Conservation (phyloP, 1,140 invertebrate genomes). For the Berghia stephanieae region DNA sequence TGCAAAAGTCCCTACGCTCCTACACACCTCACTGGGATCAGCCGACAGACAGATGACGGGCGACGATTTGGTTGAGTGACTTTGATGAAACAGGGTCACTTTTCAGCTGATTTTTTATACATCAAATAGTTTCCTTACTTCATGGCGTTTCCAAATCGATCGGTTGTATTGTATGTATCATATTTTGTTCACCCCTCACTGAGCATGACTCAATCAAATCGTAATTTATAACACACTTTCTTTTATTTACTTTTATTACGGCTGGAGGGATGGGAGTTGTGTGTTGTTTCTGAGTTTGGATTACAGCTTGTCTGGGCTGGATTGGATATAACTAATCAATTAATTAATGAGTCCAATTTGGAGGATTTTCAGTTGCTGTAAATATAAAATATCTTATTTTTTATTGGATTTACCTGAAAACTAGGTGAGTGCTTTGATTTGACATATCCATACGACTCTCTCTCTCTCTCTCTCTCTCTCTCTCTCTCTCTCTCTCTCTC, state of each 20-base stretch:
- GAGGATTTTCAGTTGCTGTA: neutral
- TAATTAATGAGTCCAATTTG: neutral
- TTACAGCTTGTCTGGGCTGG: neutral
- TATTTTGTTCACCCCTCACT: too few species aligned
- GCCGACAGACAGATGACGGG: neutral
- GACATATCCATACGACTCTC: neutral
- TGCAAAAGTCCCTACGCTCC: neutral
- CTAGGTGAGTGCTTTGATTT: neutral
- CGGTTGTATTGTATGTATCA: too few species aligned
- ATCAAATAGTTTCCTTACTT: too few species aligned
- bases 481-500: slow-evolving; percentile 9
- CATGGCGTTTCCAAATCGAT: too few species aligned
- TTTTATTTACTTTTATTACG: too few species aligned
- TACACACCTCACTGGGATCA: neutral
- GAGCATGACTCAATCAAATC: too few species aligned
- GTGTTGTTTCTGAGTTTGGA: slow-evolving; percentile 1
- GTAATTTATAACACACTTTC: too few species aligned
- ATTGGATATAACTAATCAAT: neutral
- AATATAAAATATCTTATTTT: neutral
- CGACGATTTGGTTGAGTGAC: too few species aligned
- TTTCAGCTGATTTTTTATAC: too few species aligned
- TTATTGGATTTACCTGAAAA: too few species aligned
- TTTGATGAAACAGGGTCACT: too few species aligned
- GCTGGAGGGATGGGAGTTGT: neutral
- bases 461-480: slow-evolving; percentile 19